Evolutionary conservation across 2,797 vertebrate species (phyloP).

Genomic region (Cephalopachus bancanus): DNA sequence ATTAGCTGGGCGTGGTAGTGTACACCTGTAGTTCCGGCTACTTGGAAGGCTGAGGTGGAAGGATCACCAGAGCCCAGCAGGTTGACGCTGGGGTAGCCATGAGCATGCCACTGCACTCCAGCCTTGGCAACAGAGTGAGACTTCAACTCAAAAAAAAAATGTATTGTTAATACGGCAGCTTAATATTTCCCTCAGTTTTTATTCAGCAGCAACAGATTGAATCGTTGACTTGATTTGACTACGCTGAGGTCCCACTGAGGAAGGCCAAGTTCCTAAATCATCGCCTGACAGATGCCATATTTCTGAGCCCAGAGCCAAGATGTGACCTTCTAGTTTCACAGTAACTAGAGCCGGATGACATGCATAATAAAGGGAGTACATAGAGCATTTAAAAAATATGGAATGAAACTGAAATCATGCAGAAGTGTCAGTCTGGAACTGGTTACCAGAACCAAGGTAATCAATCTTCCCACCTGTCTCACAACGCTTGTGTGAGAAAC

Average conservation of each 20-base stretch:
- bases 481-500: neutral
- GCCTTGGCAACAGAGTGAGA: too few species aligned
- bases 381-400: conserved; percentile 60
- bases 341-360: conserved; percentile 25
- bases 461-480: neutral
- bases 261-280: conserved; percentile 81
- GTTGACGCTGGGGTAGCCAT: too few species aligned
- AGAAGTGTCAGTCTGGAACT: conserved; percentile 44
- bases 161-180: neutral
- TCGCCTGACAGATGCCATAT: conserved; percentile 63
- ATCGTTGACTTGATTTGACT: conserved; percentile 55
- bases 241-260: neutral
- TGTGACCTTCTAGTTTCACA: conserved; percentile 73
- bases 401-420: neutral
- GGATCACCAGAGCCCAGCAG: too few species aligned
- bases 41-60: too few species aligned
- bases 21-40: too few species aligned
- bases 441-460: neutral
- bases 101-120: too few species aligned
- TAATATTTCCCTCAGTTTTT: conserved; percentile 63
- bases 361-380: neutral
- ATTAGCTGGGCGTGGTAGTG: too few species aligned
- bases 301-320: conserved; percentile 71
- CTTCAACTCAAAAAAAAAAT: neutral
- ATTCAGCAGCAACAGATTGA: conserved; percentile 38